Base-by-base conservation (phyloP, 2,797 vertebrate genomes). In the Cuculus canorus region DNA sequence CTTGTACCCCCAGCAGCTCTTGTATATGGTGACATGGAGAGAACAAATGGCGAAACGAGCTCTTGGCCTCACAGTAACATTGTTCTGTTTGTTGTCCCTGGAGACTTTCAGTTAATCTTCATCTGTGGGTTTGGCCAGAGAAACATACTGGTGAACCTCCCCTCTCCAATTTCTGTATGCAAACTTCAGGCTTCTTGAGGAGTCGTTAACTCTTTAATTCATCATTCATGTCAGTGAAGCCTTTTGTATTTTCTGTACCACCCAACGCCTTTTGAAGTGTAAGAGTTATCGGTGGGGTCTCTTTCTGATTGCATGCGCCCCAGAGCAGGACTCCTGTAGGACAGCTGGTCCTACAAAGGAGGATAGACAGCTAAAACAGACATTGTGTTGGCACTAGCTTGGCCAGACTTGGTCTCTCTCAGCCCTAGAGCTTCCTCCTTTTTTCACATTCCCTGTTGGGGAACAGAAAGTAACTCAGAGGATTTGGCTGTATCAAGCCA, bases 51-150 rank as follows among this genome's bases (percentile, higher is more conserved):
- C 9, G 3, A 91, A 96, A 88, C 64, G 93, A 82, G 35, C 68
- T 91, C 82, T 64, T 87, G 71, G 78, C 60, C 53, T 93, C 71
- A 39, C 81, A 73, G 50, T 23, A 94, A 76, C 71, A 32, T 86
- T 86, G 68, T 73, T 93, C 88, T 93, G 45, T 61, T 94, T 95
- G 88, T 30, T 92, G 78, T 88, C 82, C 78, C 86, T 64, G 33
- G 85, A 77, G 90, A 64, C 68, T 80, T 84, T 27, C 77, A 91
- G 63, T 84, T 88, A 86, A 90, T 82, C 85, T 86, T 94, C 78
- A 54, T 80, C 73, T 82, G 81, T 87, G 78, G 86, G 90, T 85
- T 96, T 96, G 91, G 93, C 78, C 86, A 65, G 53, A 86, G 37
- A 80, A 93, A 82, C 33, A 50, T 61, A 28, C 45, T 84, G 56